These are phyloP conservation scores for Nephrotoma flavescens DNA, from an alignment of 2,888 invertebrate species.

Conservation along the genomic window DNA sequence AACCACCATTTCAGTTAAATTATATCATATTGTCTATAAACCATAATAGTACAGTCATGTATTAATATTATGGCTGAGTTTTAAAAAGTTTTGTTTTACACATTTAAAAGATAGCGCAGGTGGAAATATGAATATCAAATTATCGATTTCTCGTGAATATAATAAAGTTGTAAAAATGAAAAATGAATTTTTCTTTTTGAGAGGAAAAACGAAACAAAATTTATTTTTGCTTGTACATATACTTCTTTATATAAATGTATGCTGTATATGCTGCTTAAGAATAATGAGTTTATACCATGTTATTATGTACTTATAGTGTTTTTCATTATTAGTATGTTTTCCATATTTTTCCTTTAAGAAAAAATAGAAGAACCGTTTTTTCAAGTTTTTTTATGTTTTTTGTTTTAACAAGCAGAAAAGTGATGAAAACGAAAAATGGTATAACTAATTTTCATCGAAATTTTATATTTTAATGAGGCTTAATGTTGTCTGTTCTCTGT, in stretches of 20 bases:
- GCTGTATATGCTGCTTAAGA: neutral
- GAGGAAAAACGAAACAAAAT: neutral
- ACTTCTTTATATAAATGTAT: neutral
- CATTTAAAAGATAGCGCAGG: neutral
- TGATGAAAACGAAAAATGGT: neutral
- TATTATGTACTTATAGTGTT: neutral
- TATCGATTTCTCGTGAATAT: neutral
- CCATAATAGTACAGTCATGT: neutral
- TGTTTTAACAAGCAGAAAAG: neutral
- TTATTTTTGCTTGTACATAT: neutral
- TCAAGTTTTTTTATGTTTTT: neutral
- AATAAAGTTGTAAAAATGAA: neutral
- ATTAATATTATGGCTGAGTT: neutral
- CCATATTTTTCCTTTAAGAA: neutral
- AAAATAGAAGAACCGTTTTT: neutral
- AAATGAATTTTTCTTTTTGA: neutral
- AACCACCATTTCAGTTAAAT: neutral
- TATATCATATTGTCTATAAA: neutral
- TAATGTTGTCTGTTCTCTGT: neutral
- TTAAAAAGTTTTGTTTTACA: neutral
- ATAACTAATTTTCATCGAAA: neutral
- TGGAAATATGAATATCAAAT: neutral
- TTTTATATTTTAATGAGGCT: neutral
- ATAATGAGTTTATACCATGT: neutral
- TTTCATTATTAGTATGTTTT: neutral